Conservation (phyloP, 2,113 vertebrate genomes). For the Scomber colias region DNA sequence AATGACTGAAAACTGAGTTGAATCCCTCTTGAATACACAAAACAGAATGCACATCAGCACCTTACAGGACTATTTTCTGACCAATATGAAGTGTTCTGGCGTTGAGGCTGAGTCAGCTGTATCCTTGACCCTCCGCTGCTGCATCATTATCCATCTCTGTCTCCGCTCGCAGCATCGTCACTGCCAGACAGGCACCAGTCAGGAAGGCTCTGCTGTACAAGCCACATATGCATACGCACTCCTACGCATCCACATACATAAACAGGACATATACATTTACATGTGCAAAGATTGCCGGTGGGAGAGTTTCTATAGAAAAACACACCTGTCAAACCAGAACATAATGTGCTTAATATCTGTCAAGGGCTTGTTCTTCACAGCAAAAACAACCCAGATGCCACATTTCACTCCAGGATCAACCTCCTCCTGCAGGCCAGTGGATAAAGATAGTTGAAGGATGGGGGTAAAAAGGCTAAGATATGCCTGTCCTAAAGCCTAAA, state of each 20-base stretch:
- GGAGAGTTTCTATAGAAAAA: neutral
- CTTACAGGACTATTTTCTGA: neutral
- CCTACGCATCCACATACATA: neutral
- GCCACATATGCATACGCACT: neutral
- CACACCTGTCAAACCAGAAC: conserved; percentile 7
- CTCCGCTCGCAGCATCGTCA: conserved; percentile 25
- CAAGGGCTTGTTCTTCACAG: neutral
- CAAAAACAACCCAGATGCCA: neutral
- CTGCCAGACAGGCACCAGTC: conserved; percentile 33
- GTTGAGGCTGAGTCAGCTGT: conserved; percentile 36
- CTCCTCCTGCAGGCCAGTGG: neutral
- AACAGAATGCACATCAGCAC: neutral
- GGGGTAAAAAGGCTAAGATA: neutral
- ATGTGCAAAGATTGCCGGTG: neutral
- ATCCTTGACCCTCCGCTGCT: conserved; percentile 49
- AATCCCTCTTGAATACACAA: neutral
- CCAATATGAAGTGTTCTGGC: neutral
- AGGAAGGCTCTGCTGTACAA: neutral
- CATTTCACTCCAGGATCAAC: neutral
- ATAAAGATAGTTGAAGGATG: conserved; percentile 12
- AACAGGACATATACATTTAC: neutral
- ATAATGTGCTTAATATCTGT: neutral
- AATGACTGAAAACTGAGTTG: too few relatives aligned
- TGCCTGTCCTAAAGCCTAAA: neutral
- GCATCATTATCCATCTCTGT: conserved; percentile 54